phyloP scores from a whole-genome alignment of 2,113 vertebrate species.

The Dicrurus megarhynchus region DNA sequence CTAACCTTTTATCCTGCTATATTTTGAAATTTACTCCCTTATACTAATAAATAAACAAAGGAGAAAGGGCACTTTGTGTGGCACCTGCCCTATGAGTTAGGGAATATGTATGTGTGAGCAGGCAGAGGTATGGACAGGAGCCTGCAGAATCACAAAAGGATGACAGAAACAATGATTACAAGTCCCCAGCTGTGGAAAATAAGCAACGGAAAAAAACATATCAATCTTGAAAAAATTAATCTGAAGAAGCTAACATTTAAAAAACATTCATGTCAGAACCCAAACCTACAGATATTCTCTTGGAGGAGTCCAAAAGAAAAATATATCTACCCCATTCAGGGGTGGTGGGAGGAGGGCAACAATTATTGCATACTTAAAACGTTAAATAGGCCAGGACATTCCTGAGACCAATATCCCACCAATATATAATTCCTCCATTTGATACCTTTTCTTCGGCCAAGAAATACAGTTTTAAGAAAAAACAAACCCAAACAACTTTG shows the following conservation, averaged over 20 bases:
- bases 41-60: conserved; percentile 26
- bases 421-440: not conserved
- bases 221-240: not conserved
- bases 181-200: not conserved
- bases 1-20: conserved; percentile 5
- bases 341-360: rapidly evolving
- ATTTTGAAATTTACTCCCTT: conserved; percentile 32
- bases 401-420: not conserved
- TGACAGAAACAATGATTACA: not conserved
- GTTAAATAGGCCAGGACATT: not conserved
- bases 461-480: not conserved
- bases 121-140: not conserved
- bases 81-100: not conserved
- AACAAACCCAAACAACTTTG: not conserved
- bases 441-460: not conserved
- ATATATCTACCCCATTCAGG: not conserved
- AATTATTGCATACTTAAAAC: not conserved
- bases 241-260: not conserved
- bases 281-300: not conserved
- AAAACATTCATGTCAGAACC: not conserved
- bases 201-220: not conserved
- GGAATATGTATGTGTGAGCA: not conserved
- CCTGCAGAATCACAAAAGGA: not conserved
- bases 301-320: not conserved
- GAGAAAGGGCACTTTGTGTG: conserved; percentile 3